phyloP scores from a whole-genome alignment of 2,113 vertebrate genomes.

The Sturnira hondurensis region DNA sequence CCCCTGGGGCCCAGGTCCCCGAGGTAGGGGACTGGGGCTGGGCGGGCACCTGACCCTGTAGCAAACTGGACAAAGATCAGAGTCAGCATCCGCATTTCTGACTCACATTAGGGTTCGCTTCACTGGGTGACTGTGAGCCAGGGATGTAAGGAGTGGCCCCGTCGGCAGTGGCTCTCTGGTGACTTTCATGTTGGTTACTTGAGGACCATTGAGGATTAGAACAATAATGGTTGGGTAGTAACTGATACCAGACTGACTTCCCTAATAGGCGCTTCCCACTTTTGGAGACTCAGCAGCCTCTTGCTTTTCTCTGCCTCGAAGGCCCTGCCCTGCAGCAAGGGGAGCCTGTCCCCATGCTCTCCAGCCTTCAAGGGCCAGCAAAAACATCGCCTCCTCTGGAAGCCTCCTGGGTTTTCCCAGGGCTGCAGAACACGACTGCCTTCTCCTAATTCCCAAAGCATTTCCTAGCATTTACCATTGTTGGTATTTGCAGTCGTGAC shows the following conservation, averaged over 20 bases:
- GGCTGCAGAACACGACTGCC: background rate
- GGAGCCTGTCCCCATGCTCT: background rate
- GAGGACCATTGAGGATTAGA: background rate
- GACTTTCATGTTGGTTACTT: background rate
- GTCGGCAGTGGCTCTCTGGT: rapidly evolving
- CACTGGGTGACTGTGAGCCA: background rate
- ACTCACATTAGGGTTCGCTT: background rate
- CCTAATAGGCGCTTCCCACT: background rate
- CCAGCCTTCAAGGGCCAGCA: background rate
- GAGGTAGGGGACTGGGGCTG: rapidly evolving
- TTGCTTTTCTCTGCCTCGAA: background rate
- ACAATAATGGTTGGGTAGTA: background rate
- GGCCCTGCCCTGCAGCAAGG: background rate
- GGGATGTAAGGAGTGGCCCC: rapidly evolving
- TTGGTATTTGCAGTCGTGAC: background rate
- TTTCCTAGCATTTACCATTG: background rate
- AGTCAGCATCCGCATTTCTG: background rate
- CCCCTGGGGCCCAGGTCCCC: background rate
- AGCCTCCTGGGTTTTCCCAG: background rate
- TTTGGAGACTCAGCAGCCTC: background rate
- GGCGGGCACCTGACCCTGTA: rapidly evolving
- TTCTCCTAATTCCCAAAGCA: background rate
- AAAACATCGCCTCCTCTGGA: background rate
- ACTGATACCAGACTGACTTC: background rate
- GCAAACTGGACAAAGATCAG: background rate